Conservation (phyloP, 2,888 invertebrate species). For the Cataglyphis altisquamis region DNA sequence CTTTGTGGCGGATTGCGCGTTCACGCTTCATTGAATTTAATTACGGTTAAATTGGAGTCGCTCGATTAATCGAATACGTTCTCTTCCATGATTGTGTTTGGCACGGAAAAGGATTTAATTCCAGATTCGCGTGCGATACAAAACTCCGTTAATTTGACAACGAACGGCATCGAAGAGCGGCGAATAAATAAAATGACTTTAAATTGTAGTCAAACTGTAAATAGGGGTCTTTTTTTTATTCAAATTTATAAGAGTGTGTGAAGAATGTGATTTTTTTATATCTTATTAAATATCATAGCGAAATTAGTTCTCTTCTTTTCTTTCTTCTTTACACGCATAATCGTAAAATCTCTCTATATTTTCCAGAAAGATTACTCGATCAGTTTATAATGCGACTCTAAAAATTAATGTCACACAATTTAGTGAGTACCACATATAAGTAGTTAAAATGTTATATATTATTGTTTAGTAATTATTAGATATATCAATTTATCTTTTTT, state of each 20-base stretch:
- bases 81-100: background rate
- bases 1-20: slow-evolving; percentile 17
- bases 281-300: background rate
- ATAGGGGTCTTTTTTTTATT: background rate
- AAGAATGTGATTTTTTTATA: background rate
- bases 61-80: slow-evolving; percentile 32
- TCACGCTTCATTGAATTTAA: slow-evolving; percentile 19
- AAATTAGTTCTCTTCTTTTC: background rate
- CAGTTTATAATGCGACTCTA: background rate
- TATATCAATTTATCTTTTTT: background rate
- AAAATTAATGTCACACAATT: slow-evolving; percentile 27
- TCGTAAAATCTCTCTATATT: background rate
- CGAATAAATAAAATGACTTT: slow-evolving; percentile 1
- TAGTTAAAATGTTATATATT: slow-evolving; percentile 5
- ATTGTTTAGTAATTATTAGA: slow-evolving; percentile 9
- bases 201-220: background rate
- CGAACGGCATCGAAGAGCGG: background rate
- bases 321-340: background rate
- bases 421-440: slow-evolving; percentile 1
- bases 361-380: background rate
- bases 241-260: background rate
- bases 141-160: slow-evolving; percentile 1
- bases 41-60: slow-evolving; percentile 28
- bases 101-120: background rate
- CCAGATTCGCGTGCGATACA: slow-evolving; percentile 1